Evolutionary conservation across 2,113 vertebrate species (phyloP), one percentile per base, ranked within the genome.

Genomic region (Fulmarus glacialis): DNA sequence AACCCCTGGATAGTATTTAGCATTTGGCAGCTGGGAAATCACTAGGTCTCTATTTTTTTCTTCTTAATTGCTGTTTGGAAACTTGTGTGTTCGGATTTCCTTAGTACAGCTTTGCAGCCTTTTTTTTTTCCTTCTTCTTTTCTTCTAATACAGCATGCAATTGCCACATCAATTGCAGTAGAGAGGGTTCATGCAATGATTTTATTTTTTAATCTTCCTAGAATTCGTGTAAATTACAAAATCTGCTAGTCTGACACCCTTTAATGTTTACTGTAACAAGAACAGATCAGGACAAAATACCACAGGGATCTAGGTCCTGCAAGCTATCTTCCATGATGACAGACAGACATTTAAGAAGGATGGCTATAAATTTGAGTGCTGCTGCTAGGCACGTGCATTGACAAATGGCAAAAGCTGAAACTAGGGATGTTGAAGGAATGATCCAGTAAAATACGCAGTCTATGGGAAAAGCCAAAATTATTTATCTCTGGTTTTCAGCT

Each of bases 1-100:
- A 97, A 89, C 58, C 64, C 42, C 92, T 95, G 81, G 93, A 96
- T 94, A 94, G 90, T 91, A 94, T 83, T 97, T 94, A 95, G 93
- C 80, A 95, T 88, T 95, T 95, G 89, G 79, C 93, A 96, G 74
- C 83, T 96, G 62, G 67, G 72, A 89, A 94, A 84, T 64, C 66
- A 95, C 21, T 43, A 84, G 50, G n/a, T 87, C 63, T 86, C 15
- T 16, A 47, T 87, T 95, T 95, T 95, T 83, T 77, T 83, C 90
- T 88, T 94, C 81, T 84, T 96, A 97, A 97, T 95, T 96, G 93
- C 68, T 91, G 6, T 94, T 97, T 94, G 87, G 68, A 96, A 97
- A 95, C 73, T 56, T 87, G 32, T 84, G 29, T 56, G 45, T 92
- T 95, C 1, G 0, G 30, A 75, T 97, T 92, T 97, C 87, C 74